Conservation (phyloP, 2,797 vertebrate genomes). For the Bovichtus diacanthus region DNA sequence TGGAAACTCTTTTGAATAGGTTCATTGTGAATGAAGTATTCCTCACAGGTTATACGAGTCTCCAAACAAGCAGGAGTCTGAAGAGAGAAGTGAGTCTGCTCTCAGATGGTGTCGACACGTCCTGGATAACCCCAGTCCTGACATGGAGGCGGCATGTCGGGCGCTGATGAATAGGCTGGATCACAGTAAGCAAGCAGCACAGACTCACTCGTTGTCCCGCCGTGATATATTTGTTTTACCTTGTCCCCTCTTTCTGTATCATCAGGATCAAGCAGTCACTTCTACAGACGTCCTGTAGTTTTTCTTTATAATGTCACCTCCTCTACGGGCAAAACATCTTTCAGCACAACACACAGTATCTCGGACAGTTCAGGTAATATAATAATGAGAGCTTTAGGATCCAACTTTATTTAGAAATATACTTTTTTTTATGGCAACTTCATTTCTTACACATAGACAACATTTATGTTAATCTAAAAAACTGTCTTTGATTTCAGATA, state of each 20-base stretch:
- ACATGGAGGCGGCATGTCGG: slow-evolving; percentile 85
- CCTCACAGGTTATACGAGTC: slow-evolving; percentile 74
- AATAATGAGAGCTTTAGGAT: background rate
- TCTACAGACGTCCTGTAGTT: slow-evolving; percentile 44
- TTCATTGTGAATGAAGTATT: background rate
- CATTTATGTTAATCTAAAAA: background rate
- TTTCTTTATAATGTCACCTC: slow-evolving; percentile 23
- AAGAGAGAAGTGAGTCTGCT: slow-evolving; percentile 75
- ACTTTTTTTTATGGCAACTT: background rate
- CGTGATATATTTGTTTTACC: background rate
- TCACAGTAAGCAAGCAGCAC: slow-evolving; percentile 75
- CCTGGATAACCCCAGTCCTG: slow-evolving; percentile 86
- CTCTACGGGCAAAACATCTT: slow-evolving; percentile 23
- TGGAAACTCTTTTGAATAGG: background rate
- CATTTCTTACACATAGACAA: background rate
- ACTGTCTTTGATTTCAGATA: background rate
- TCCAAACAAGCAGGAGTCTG: slow-evolving; percentile 65
- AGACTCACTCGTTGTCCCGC: background rate
- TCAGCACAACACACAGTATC: background rate
- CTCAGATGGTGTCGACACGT: slow-evolving; percentile 87
- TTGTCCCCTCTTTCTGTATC: slow-evolving; percentile 1
- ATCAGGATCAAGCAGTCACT: slow-evolving; percentile 46
- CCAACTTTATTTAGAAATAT: background rate
- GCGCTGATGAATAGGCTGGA: slow-evolving; percentile 82
- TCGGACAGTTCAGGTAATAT: slow-evolving; percentile 52